A percentile compares a stretch with the other conserved stretches of the same genome.
These are phyloP conservation scores for Trichosurus vulpecula DNA, from an alignment of 2,797 vertebrate genomes.

Conservation along the genomic window DNA sequence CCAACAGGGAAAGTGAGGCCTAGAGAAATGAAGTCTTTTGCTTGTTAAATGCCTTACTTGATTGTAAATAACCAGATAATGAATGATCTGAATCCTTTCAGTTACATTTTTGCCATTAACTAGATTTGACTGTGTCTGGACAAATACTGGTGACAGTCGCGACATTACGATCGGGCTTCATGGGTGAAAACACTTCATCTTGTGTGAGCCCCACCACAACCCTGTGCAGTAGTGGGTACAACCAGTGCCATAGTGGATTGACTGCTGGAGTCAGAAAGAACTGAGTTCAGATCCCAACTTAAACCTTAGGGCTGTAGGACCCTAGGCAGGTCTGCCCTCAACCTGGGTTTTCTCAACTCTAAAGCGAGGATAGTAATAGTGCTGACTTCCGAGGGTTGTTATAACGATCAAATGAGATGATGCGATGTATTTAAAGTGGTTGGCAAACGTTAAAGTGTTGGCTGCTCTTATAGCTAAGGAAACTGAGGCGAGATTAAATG, in stretches of 20 bases:
- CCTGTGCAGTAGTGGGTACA: background rate
- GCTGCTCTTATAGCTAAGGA: background rate
- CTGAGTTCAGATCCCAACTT: background rate
- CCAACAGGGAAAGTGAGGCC: background rate
- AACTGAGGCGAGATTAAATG: background rate
- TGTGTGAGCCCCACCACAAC: background rate
- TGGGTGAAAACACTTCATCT: background rate
- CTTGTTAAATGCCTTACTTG: background rate
- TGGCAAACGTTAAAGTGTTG: background rate
- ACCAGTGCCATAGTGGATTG: background rate
- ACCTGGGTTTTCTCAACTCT: background rate
- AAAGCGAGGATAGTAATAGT: background rate
- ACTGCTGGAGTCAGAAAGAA: background rate
- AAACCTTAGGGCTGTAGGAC: background rate
- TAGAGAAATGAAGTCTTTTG: background rate
- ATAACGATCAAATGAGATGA: background rate
- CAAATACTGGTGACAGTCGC: background rate
- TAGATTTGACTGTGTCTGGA: background rate
- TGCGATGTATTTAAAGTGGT: background rate
- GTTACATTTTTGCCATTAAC: conserved; percentile 5
- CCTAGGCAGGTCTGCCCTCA: background rate
- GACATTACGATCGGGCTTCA: background rate
- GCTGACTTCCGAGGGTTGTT: background rate
- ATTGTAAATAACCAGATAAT: background rate
- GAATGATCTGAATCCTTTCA: conserved; percentile 30